These are phyloP conservation scores for Aurelia sp. DNA, from an alignment of 30 jellyfish, hydroid and myxozoan species.

Conservation along the genomic window DNA sequence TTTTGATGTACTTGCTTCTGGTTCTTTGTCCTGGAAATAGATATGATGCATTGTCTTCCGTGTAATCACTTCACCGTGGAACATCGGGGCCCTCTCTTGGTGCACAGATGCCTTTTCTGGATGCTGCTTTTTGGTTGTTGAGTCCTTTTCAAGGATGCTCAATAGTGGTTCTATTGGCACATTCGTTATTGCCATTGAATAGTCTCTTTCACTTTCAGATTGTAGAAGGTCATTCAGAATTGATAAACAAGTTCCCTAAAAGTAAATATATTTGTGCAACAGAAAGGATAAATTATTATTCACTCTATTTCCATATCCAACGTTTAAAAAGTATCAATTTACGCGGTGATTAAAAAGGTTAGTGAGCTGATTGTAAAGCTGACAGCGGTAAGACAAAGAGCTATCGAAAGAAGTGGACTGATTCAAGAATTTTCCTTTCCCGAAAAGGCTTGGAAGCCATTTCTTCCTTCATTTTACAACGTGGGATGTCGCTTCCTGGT, in stretches of 20 bases:
- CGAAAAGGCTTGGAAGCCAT: too few species aligned
- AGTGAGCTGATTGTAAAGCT: too few species aligned
- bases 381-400: too few species aligned
- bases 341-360: too few species aligned
- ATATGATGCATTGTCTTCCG: conserved; percentile 55
- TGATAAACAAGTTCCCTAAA: conserved; percentile 90
- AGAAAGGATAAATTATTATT: too few species aligned
- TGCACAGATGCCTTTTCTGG: conserved; percentile 30
- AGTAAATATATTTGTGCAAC: background rate
- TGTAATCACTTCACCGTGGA: background rate
- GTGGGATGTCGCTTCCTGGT: too few species aligned
- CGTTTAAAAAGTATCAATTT: too few species aligned
- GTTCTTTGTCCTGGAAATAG: conserved; percentile 63
- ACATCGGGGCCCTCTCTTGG: conserved; percentile 53
- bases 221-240: conserved; percentile 89
- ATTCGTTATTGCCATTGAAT: conserved; percentile 86
- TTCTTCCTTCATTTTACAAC: too few species aligned
- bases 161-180: conserved; percentile 94
- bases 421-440: too few species aligned
- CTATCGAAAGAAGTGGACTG: too few species aligned
- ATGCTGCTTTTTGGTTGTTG: conserved; percentile 20
- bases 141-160: conserved; percentile 73
- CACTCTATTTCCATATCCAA: too few species aligned
- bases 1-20: conserved; percentile 42
- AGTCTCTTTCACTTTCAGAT: conserved; percentile 90